These are phyloP conservation scores for Nibea coibor DNA, from an alignment of 2,113 vertebrate genomes.

Conservation along the genomic window DNA sequence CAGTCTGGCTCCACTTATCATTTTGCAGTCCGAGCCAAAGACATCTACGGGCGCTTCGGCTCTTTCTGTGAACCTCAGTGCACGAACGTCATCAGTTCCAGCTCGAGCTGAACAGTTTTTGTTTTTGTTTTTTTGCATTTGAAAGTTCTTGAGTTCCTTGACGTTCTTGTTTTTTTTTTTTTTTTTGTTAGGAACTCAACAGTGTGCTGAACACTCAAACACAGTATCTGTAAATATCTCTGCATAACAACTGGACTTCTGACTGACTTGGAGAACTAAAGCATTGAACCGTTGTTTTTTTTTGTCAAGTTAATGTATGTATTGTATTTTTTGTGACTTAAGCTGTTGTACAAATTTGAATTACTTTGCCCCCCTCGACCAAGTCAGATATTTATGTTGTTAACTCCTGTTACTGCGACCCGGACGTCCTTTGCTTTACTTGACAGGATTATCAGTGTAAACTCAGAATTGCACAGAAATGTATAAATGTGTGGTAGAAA, in stretches of 20 bases:
- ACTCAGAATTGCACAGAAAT: conserved; percentile 79
- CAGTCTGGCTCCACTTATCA: conserved; percentile 98
- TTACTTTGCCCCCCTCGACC: conserved; percentile 39
- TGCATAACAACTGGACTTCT: conserved; percentile 60
- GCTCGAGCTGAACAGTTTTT: conserved; percentile 73
- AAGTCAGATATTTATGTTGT: conserved; percentile 77
- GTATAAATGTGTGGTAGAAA: conserved; percentile 78
- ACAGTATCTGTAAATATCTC: conserved; percentile 71
- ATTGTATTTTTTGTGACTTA: conserved; percentile 67
- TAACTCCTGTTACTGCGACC: conserved; percentile 53
- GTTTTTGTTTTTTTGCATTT: conserved; percentile 42
- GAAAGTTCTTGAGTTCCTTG: conserved; percentile 48
- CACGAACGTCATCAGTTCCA: conserved; percentile 93
- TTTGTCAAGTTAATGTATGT: conserved; percentile 60
- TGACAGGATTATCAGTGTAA: conserved; percentile 56
- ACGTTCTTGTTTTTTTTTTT: neutral
- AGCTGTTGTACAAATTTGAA: conserved; percentile 69
- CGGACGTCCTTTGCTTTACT: conserved; percentile 49
- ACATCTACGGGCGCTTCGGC: conserved; percentile 96
- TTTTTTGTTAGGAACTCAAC: conserved; percentile 51
- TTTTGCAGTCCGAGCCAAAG: conserved; percentile 96
- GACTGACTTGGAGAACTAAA: conserved; percentile 46
- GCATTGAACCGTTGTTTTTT: conserved; percentile 37
- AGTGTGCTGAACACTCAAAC: conserved; percentile 45
- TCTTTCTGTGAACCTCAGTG: conserved; percentile 98